Evolutionary conservation across 2,888 invertebrate genomes (phyloP).

Genomic region (Branchellion lobata): DNA sequence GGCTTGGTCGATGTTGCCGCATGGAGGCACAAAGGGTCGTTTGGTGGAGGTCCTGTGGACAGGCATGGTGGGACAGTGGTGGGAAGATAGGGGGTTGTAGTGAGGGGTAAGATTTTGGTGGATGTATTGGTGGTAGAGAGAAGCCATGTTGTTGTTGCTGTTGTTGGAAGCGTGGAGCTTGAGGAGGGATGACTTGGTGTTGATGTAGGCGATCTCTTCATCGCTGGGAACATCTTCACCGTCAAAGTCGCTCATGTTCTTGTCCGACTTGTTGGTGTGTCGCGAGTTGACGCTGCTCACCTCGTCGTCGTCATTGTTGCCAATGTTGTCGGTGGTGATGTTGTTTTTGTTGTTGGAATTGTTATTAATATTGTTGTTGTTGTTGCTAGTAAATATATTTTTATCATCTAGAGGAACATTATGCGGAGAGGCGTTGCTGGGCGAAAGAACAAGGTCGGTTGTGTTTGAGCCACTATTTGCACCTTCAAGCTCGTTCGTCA

Average conservation of each 20-base stretch:
- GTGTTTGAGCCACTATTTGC: too few relatives aligned
- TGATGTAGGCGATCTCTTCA: conserved; percentile 59
- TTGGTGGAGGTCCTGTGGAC: too few relatives aligned
- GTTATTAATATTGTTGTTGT: neutral
- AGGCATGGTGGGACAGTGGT: neutral
- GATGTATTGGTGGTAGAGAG: conserved; percentile 60
- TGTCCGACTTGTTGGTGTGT: conserved; percentile 87
- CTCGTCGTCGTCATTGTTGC: conserved; percentile 51
- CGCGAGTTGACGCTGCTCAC: conserved; percentile 74
- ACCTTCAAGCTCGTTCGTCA: neutral
- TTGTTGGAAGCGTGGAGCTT: conserved; percentile 53
- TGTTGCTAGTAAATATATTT: too few relatives aligned
- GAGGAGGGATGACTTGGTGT: conserved; percentile 34
- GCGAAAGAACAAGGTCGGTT: too few relatives aligned
- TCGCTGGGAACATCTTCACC: conserved; percentile 66
- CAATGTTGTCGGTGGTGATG: neutral
- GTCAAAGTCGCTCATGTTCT: conserved; percentile 90
- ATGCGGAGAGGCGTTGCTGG: too few relatives aligned
- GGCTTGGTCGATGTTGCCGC: neutral
- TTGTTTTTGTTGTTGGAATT: neutral
- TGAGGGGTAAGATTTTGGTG: conserved; percentile 50
- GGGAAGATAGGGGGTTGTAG: conserved; percentile 9
- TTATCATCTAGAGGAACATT: too few relatives aligned
- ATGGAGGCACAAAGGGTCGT: too few relatives aligned
- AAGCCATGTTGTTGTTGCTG: conserved; percentile 57